Base-by-base conservation (phyloP, 1,140 invertebrate genomes). In the Pogonomyrmex californicus region DNA sequence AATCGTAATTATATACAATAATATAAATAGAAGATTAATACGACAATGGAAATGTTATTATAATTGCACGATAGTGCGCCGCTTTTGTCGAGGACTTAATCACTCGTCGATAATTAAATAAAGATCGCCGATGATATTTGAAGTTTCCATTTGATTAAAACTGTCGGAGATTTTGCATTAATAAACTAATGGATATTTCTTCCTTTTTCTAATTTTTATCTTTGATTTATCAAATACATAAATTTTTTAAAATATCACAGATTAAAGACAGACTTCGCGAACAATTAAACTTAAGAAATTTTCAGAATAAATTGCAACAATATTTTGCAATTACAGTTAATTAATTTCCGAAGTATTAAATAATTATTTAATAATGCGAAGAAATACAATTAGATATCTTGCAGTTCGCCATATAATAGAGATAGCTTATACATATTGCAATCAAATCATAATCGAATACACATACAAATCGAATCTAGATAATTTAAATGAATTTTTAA, bases 111-210 rank as follows among this genome's bases (percentile, higher is more conserved):
- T 65, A 63, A 79, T 79, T 66, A 44, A 51, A 66, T 62, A 44
- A 60, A 38, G 36, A 56, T 60, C 12, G 10, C 17, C 33, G 58
- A 9, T 78, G 62, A 30, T 68, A 51, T 68, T 54, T 56, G 36
- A 81, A 68, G 68, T 49, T 81, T 10, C 23, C n/a, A 68, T 33
- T 51, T 17, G 36, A 79, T 79, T 33, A 17, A 38, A 70, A 38
- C 14, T 30, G 47, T 41, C 10, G 36, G 7, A 14, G 14, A 44
- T 63, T 62, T 77, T 54, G 14, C 12, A 38, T 68, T 65, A 47
- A 60, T 76, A 5, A 3, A 60, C 33, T 60, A 3, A 60, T 33
- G 14, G 33, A 17, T n/a, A 78, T 10, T 4, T 58, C 12, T 56
- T 5, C 14, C n/a, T 30, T 62, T 17, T 47, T 78, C n/a, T 77